Percentiles rank a stretch among this genome's conserved stretches.
phyloP scores from a whole-genome alignment of 2,797 vertebrate genomes.

The Melanotaenia boesemani region DNA sequence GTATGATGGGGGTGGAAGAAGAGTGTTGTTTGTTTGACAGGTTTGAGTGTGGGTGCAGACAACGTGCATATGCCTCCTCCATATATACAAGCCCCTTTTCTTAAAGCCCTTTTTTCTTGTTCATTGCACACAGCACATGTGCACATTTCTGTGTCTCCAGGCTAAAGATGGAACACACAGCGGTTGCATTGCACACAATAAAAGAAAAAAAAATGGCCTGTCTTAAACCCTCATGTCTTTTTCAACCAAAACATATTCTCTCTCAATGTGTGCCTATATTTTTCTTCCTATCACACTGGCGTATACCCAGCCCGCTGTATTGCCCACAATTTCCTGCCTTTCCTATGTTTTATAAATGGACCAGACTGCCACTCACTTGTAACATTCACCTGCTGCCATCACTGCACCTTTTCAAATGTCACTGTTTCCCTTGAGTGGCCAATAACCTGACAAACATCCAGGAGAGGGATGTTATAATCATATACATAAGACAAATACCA shows the following conservation, averaged over 20 bases:
- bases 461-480: background rate
- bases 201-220: constrained; percentile 20
- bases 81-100: constrained; percentile 51
- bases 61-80: constrained; percentile 65
- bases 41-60: constrained; percentile 70
- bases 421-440: constrained; percentile 34
- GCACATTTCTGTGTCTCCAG: constrained; percentile 24
- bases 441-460: constrained; percentile 14
- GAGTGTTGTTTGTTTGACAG: constrained; percentile 66
- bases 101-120: constrained; percentile 44
- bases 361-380: constrained; percentile 25
- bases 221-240: constrained; percentile 2
- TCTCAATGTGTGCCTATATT: constrained; percentile 1
- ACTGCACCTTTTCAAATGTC: constrained; percentile 36
- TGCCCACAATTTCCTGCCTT: constrained; percentile 8
- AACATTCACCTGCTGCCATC: constrained; percentile 32
- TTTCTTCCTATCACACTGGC: constrained; percentile 1
- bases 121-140: constrained; percentile 32
- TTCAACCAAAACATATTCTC: constrained; percentile 6
- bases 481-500: constrained; percentile 12
- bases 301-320: background rate
- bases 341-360: constrained; percentile 9
- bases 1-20: constrained; percentile 58
- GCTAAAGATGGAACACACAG: constrained; percentile 28
- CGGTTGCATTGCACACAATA: constrained; percentile 21